These are phyloP conservation scores for Acanthosepion pharaonis DNA, from an alignment of 2,888 invertebrate genomes.

Conservation along the genomic window DNA sequence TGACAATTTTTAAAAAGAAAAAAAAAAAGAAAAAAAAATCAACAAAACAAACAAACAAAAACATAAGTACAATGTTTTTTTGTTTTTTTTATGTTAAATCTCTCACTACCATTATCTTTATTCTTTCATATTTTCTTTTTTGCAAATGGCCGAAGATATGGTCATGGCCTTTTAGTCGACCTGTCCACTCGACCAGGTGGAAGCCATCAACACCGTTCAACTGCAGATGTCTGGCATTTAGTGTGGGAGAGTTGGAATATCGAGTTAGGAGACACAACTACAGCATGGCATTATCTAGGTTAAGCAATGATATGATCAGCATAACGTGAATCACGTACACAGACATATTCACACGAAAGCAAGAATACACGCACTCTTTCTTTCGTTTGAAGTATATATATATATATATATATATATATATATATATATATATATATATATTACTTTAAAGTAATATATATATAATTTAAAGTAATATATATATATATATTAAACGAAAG, in stretches of 20 bases:
- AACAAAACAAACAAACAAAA: background rate
- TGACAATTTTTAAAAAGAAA: background rate
- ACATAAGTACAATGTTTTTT: background rate
- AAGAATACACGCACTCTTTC: too few species aligned
- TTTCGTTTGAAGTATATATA: too few species aligned
- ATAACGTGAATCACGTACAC: too few species aligned
- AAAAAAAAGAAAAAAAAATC: background rate
- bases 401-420: too few species aligned
- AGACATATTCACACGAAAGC: too few species aligned
- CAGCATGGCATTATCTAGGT: background rate
- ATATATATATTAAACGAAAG: too few species aligned
- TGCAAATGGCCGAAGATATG: too few species aligned
- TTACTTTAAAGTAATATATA: too few species aligned
- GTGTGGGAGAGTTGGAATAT: background rate
- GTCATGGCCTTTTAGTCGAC: background rate
- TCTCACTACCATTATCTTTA: background rate
- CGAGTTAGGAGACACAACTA: background rate
- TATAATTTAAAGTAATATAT: too few species aligned
- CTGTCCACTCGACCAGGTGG: background rate
- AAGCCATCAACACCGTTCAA: background rate
- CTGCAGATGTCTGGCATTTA: background rate
- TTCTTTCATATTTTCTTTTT: background rate
- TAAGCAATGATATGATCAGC: background rate
- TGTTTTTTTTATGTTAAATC: too few species aligned
- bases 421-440: too few species aligned